Percentiles rank a stretch among this genome's conserved stretches.
phyloP scores from a whole-genome alignment of 2,113 vertebrate genomes.

The Sinocyclocheilus anophthalmus region DNA sequence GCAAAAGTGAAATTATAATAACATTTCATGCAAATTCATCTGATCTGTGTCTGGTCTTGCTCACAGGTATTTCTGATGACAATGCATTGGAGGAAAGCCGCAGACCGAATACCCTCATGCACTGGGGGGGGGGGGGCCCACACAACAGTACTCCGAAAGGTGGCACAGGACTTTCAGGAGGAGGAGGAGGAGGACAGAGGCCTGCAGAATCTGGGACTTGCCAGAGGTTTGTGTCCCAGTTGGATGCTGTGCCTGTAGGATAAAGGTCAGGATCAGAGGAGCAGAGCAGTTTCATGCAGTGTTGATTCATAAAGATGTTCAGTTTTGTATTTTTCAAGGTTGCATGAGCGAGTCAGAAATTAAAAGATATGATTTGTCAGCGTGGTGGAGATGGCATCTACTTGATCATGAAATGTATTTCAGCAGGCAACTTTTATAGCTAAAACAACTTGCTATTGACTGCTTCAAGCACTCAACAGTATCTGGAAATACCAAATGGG shows the following conservation, averaged over 20 bases:
- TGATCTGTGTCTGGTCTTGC: neutral
- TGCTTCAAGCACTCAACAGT: neutral
- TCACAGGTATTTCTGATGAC: conserved; percentile 76
- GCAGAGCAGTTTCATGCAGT: neutral
- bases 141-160: conserved; percentile 74
- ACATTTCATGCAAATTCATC: neutral
- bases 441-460: neutral
- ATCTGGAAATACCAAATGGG: neutral
- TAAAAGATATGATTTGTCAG: neutral
- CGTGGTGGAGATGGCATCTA: neutral
- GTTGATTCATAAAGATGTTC: neutral
- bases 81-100: conserved; percentile 81
- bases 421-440: neutral
- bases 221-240: conserved; percentile 82
- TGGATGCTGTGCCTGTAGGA: neutral
- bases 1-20: neutral
- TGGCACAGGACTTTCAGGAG: conserved; percentile 65
- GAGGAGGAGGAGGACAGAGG: conserved; percentile 82
- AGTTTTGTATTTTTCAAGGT: conserved; percentile 4
- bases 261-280: neutral
- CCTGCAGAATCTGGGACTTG: conserved; percentile 69
- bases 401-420: neutral
- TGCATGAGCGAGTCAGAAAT: neutral
- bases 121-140: too few relatives aligned
- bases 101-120: conserved; percentile 79